A percentile compares a stretch with the other conserved stretches of the same genome.
phyloP scores from a whole-genome alignment of 1,140 invertebrate species.

The Polypedilum pembai region DNA sequence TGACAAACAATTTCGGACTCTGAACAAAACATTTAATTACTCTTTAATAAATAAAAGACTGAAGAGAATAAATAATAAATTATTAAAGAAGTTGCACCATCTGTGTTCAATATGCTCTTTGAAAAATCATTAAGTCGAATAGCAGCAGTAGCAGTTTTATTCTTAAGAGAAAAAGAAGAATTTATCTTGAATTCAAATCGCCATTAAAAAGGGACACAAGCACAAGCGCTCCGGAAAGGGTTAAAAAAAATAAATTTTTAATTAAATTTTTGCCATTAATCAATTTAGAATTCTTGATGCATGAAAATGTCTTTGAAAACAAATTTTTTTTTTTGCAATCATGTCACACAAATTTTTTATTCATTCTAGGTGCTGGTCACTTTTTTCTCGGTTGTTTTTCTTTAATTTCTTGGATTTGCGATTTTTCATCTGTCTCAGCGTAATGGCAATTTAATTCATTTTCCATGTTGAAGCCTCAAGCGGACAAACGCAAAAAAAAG shows the following conservation, averaged over 20 bases:
- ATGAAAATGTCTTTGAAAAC: neutral
- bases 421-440: conserved; percentile 12
- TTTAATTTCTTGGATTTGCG: conserved; percentile 12
- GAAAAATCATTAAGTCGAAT: conserved; percentile 12
- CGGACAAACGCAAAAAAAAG: neutral
- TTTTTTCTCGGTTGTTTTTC: neutral
- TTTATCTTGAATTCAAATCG: conserved; percentile 18
- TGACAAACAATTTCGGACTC: too few relatives aligned
- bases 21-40: too few relatives aligned
- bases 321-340: neutral
- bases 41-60: too few relatives aligned
- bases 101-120: neutral
- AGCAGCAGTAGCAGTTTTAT: neutral
- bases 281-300: neutral
- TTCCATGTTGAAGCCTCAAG: conserved; percentile 15
- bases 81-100: neutral
- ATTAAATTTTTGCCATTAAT: conserved; percentile 19
- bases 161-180: neutral
- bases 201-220: neutral
- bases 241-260: conserved; percentile 3
- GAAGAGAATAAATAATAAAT: neutral
- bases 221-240: neutral
- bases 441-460: conserved; percentile 25
- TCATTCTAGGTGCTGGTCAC: neutral
- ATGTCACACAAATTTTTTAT: neutral